A percentile compares a stretch with the other conserved stretches of the same genome.
Conservation (phyloP, 2,888 invertebrate species). For the Diplazon laetatorius region DNA sequence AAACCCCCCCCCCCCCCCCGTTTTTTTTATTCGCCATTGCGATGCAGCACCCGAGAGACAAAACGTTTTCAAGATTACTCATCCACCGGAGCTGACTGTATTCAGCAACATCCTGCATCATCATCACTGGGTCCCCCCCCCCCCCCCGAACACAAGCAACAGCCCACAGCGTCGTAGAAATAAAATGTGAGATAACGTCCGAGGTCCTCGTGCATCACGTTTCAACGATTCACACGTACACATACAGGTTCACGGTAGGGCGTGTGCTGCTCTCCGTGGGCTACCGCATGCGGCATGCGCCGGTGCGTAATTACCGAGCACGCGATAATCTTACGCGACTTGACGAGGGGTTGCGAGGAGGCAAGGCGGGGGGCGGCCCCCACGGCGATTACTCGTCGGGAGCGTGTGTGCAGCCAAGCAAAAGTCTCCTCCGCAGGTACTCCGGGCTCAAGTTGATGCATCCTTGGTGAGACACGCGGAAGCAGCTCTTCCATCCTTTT, state of each 20-base stretch:
- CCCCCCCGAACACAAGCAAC: too few relatives aligned
- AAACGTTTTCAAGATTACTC: constrained; percentile 21
- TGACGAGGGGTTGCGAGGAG: constrained; percentile 14
- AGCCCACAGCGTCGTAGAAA: not conserved
- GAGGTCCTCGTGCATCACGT: constrained; percentile 27
- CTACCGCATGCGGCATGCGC: constrained; percentile 40
- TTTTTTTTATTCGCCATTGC: constrained; percentile 13
- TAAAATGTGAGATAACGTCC: constrained; percentile 1
- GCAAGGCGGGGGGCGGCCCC: too few relatives aligned
- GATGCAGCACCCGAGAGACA: not conserved
- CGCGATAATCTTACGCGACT: constrained; percentile 58
- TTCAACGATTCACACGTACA: constrained; percentile 73
- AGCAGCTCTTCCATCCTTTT: not conserved
- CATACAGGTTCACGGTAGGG: constrained; percentile 70
- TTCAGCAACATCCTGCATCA: constrained; percentile 44
- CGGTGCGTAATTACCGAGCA: constrained; percentile 57
- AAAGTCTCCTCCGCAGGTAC: not conserved
- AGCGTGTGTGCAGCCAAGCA: constrained; percentile 25
- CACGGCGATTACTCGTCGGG: not conserved
- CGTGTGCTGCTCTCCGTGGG: constrained; percentile 40
- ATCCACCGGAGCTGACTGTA: constrained; percentile 30
- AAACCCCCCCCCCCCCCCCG: too few relatives aligned
- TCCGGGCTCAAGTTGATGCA: constrained; percentile 1
- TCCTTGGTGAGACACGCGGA: not conserved
- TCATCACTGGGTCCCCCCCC: too few relatives aligned